Conservation (phyloP, 2,888 invertebrate genomes). For the Apodemia zela region DNA sequence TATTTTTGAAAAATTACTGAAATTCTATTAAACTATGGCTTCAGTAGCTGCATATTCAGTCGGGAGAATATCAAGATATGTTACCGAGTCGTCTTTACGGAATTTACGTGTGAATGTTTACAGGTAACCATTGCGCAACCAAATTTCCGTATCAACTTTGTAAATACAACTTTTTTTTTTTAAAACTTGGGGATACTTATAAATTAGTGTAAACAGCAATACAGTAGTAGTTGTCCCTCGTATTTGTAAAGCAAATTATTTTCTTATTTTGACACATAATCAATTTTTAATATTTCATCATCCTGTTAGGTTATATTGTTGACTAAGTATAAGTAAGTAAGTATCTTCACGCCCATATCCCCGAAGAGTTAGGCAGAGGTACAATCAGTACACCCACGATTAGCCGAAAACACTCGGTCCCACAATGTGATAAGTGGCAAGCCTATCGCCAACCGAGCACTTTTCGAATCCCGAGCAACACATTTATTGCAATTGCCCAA, state of each 20-base stretch:
- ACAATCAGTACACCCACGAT: no score
- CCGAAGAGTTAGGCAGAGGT: no score
- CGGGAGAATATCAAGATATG: constrained; percentile 67
- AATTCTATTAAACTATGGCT: constrained; percentile 56
- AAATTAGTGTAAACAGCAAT: not conserved
- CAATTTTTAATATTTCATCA: not conserved
- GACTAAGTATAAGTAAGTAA: no score
- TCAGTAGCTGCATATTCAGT: constrained; percentile 72
- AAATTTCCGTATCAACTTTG: constrained; percentile 40
- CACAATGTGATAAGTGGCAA: no score
- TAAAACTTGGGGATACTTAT: not conserved
- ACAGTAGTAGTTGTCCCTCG: not conserved
- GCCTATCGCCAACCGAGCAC: no score
- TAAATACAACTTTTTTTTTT: not conserved
- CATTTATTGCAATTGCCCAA: no score
- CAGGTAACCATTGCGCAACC: constrained; percentile 78
- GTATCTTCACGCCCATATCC: no score
- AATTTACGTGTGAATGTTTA: constrained; percentile 58
- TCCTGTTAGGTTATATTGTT: no score
- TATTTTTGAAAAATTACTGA: not conserved
- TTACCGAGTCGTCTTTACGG: constrained; percentile 68
- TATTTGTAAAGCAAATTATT: not conserved
- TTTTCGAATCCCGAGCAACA: no score
- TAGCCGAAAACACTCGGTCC: no score
- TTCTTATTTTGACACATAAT: not conserved